A percentile compares a stretch with the other conserved stretches of the same genome.
Evolutionary conservation across 2,113 vertebrate species (phyloP).

Genomic region (Promerops cafer): DNA sequence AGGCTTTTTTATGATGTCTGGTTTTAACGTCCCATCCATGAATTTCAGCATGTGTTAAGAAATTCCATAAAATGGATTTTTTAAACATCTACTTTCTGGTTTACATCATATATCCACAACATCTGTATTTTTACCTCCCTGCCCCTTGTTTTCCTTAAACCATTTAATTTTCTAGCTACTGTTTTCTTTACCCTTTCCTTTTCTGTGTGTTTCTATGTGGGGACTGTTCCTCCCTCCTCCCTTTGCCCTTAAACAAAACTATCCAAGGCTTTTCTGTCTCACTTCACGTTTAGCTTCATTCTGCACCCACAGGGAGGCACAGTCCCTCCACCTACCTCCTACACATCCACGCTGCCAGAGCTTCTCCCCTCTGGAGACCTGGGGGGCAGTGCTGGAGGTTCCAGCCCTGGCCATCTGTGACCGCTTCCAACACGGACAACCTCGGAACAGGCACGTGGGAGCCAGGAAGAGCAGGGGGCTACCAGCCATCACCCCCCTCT

Average conservation of each 20-base stretch:
- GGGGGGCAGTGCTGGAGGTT: not conserved
- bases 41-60: not conserved
- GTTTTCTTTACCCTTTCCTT: not conserved
- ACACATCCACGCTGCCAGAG: not conserved
- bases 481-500: not conserved
- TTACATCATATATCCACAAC: not conserved
- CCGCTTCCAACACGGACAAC: not conserved
- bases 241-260: not conserved
- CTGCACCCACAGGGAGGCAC: conserved; percentile 12
- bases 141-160: not conserved
- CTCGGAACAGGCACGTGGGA: rapidly evolving
- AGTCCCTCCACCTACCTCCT: not conserved
- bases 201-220: not conserved
- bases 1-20: not conserved
- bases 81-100: not conserved
- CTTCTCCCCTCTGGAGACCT: not conserved
- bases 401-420: not conserved
- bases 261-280: not conserved
- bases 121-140: not conserved
- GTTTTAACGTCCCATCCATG: not conserved
- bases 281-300: not conserved
- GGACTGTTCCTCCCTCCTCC: not conserved
- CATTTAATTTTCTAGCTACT: not conserved
- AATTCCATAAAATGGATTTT: not conserved
- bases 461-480: not conserved